A percentile compares a stretch with the other conserved stretches of the same genome.
These are phyloP conservation scores for Tethea ocularis DNA, from an alignment of 2,888 invertebrate genomes.

Conservation along the genomic window DNA sequence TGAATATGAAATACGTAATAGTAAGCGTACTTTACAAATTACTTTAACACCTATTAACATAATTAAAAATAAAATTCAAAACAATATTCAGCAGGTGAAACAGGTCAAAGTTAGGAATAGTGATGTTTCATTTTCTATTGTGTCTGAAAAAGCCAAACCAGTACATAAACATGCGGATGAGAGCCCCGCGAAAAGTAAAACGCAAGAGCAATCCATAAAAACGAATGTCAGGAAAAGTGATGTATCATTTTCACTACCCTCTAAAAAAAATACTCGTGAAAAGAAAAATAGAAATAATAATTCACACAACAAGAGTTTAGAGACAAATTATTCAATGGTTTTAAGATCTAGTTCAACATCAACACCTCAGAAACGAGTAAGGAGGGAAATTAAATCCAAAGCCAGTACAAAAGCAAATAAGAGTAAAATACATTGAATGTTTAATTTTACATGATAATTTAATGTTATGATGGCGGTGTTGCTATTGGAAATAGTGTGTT, in stretches of 20 bases:
- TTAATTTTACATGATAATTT: neutral
- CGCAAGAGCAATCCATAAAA: slow-evolving; percentile 19
- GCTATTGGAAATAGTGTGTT: no score
- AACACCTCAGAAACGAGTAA: neutral
- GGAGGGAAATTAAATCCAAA: neutral
- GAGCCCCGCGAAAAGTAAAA: slow-evolving; percentile 3
- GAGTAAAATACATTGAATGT: neutral
- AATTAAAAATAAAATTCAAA: slow-evolving; percentile 7
- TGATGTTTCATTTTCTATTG: slow-evolving; percentile 3
- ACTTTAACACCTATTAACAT: neutral
- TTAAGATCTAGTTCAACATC: neutral
- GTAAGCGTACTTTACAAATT: neutral
- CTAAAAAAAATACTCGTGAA: slow-evolving; percentile 18
- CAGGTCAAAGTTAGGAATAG: neutral
- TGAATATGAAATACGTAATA: slow-evolving; percentile 9
- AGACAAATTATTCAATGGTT: neutral
- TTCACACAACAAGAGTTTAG: neutral
- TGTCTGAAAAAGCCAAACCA: neutral
- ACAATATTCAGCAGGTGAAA: neutral
- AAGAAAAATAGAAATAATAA: neutral
- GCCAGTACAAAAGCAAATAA: neutral
- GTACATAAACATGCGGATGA: neutral
- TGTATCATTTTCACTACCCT: slow-evolving; percentile 32
- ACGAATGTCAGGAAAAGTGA: slow-evolving; percentile 27
- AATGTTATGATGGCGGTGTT: no score